A percentile compares a stretch with the other conserved stretches of the same genome.
phyloP scores from a whole-genome alignment of 2,797 vertebrate genomes.

The Telmatherina bonti region DNA sequence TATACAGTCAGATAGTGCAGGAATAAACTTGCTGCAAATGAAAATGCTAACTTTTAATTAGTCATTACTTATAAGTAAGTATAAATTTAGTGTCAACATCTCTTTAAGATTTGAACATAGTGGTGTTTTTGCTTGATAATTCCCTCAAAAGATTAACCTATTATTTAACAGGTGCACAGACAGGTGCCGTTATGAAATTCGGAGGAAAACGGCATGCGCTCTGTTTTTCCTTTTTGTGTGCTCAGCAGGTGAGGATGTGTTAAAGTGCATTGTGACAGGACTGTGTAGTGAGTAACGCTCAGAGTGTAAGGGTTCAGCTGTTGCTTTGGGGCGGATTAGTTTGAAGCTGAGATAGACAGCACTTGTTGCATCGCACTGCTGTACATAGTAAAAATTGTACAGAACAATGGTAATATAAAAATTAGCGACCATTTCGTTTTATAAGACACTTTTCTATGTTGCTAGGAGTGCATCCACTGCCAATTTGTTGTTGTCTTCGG shows the following conservation, averaged over 20 bases:
- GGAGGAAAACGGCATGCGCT: slow-evolving; percentile 6
- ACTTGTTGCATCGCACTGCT: slow-evolving; percentile 52
- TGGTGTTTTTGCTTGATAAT: background rate
- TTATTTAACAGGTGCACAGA: slow-evolving; percentile 15
- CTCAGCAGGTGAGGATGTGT: slow-evolving; percentile 55
- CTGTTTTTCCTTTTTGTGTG: slow-evolving; percentile 4
- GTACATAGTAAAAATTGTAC: slow-evolving; percentile 11
- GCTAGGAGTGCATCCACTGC: slow-evolving; percentile 14
- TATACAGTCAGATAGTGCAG: background rate
- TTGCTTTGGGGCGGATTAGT: slow-evolving; percentile 51
- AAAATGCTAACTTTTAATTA: background rate
- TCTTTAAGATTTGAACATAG: background rate
- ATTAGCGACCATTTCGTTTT: slow-evolving; percentile 7
- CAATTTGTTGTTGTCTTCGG: slow-evolving; percentile 18
- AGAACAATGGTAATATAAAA: slow-evolving; percentile 16
- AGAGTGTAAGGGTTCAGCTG: slow-evolving; percentile 54
- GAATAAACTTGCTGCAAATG: background rate
- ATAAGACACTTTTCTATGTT: slow-evolving; percentile 21
- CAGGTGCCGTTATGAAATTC: slow-evolving; percentile 9
- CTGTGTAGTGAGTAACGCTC: slow-evolving; percentile 40
- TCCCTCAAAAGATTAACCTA: background rate
- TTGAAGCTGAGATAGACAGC: slow-evolving; percentile 39
- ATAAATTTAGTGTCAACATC: background rate
- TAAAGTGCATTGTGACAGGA: slow-evolving; percentile 43
- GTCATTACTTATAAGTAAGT: slow-evolving; percentile 3